Evolutionary conservation across 92 coral and sea anemone genomes (phyloP), one percentile per base, ranked within the genome.

Genomic region (Parazoanthus darwini): DNA sequence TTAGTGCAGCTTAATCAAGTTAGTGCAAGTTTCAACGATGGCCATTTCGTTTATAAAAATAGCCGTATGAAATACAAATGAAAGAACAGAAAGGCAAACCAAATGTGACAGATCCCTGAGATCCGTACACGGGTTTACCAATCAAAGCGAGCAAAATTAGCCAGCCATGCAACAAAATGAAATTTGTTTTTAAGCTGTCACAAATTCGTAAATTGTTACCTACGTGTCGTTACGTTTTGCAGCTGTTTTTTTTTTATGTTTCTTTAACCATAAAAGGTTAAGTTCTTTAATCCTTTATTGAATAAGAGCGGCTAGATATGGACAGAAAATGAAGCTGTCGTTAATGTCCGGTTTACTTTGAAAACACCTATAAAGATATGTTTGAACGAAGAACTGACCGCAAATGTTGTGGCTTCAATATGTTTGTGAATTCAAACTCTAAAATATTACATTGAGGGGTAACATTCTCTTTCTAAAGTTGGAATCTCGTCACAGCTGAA

Each of bases 201-300:
- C 70, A 22, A 20, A 7, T 22, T 63, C 7, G 20, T 54, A 63
- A 63, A 63, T 20, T 20, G 26, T 20, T 20, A 63, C 26, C 70
- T 20, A 3, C 8, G 26, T 20, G n/a, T 5, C 70, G 70, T 63
- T 22, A 20, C 70, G 16, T 63, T 8, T 18, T 63, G 6, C 70
- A 20, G 70, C 70, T 63, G 3, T 23, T 63, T 63, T 48, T 13
- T 23, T 63, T 16, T 63, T 16, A 63, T 63, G 70, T 63, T 63
- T 18, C 70, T 63, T 71, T 73, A 73, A 73, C 77, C 77, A 4
- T 73, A 73, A 73, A 73, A 29, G 77, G 77, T 36, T 73, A 36
- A 73, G 77, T 73, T 29, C 77, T 36, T 73, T 73, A 73, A 26
- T 36, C 77, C 42, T 73, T 73, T 73, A 29, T 35, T 73, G 6